Conservation (phyloP, 1,140 invertebrate species). For the Ips nitidus region DNA sequence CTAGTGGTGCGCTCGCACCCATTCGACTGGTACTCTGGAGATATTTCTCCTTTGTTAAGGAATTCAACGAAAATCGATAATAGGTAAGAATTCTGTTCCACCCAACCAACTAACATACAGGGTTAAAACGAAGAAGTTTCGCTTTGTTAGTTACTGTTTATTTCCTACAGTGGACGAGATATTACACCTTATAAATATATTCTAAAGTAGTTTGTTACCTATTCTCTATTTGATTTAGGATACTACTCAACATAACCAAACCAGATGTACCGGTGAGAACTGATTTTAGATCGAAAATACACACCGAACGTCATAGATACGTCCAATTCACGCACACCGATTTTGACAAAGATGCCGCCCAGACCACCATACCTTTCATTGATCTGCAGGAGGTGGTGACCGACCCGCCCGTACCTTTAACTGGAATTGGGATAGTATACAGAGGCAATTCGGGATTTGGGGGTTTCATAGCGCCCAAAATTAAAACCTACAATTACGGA, state of each 20-base stretch:
- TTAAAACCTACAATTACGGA: conserved; percentile 58
- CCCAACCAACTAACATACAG: too few species aligned
- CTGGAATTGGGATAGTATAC: conserved; percentile 76
- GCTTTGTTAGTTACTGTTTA: too few species aligned
- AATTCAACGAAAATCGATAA: too few species aligned
- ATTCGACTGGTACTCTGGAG: too few species aligned
- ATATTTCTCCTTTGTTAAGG: too few species aligned
- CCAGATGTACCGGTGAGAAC: conserved; percentile 65
- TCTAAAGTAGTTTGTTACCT: too few species aligned
- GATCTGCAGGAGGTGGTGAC: conserved; percentile 73
- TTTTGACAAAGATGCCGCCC: conserved; percentile 71
- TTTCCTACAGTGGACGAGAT: too few species aligned
- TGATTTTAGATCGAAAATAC: conserved; percentile 37
- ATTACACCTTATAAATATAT: too few species aligned
- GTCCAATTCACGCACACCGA: conserved; percentile 67
- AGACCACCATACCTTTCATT: conserved; percentile 79
- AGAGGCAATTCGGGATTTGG: conserved; percentile 69
- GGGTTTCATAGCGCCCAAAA: conserved; percentile 71
- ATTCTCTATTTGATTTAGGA: background rate
- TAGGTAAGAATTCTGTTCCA: too few species aligned
- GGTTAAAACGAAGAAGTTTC: too few species aligned
- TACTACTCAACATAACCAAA: background rate
- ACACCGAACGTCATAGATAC: conserved; percentile 65
- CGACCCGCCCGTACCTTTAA: conserved; percentile 61
- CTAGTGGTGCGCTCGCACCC: too few species aligned